These are phyloP conservation scores for Syritta pipiens DNA, from an alignment of 2,888 invertebrate species.

Conservation along the genomic window DNA sequence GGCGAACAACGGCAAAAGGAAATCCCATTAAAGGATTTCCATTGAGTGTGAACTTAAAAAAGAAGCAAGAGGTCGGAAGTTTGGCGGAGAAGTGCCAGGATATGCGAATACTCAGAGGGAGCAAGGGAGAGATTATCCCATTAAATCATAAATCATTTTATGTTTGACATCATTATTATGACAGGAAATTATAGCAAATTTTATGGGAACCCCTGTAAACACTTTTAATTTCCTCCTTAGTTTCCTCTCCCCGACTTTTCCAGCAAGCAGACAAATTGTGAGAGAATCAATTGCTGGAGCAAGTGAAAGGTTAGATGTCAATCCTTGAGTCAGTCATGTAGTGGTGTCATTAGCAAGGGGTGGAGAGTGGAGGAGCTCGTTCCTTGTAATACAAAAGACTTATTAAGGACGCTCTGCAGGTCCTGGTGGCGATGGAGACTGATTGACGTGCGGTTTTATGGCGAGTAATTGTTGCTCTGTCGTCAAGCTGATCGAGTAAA, in stretches of 20 bases:
- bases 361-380: not conserved
- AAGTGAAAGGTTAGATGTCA: conserved; percentile 5
- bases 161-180: conserved; percentile 51
- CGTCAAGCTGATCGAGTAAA: no score
- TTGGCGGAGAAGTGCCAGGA: not conserved
- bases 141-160: conserved; percentile 52
- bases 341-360: not conserved
- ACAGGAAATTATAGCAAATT: conserved; percentile 61
- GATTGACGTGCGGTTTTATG: not conserved
- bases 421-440: not conserved
- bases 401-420: not conserved
- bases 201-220: conserved; percentile 52
- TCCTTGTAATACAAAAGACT: not conserved
- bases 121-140: not conserved
- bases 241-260: conserved; percentile 21
- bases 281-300: not conserved
- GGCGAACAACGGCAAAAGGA: not conserved
- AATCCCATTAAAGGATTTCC: conserved; percentile 34
- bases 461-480: not conserved
- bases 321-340: not conserved
- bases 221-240: conserved; percentile 59
- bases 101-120: not conserved
- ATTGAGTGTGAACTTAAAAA: not conserved
- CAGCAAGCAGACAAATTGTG: conserved; percentile 23
- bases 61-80: not conserved